Evolutionary conservation across 1,140 invertebrate genomes (phyloP).

Genomic region (Parapsyche elsis): DNA sequence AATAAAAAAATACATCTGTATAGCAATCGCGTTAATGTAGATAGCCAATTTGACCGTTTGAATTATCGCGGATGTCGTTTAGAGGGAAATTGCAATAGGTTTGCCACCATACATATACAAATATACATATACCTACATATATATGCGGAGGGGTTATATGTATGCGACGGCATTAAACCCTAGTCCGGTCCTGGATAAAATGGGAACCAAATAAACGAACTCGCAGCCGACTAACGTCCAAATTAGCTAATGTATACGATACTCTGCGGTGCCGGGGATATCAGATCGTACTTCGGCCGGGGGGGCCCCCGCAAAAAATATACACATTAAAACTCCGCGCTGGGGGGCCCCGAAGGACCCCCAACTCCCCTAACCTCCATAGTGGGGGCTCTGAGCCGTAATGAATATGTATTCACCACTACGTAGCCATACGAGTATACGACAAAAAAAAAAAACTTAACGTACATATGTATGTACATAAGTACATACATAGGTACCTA

Average conservation of each 20-base stretch:
- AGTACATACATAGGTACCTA: too few species aligned
- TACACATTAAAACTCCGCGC: slow-evolving; percentile 3
- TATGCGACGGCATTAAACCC: neutral
- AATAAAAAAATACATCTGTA: too few species aligned
- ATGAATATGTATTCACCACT: neutral
- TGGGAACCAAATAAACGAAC: slow-evolving; percentile 53
- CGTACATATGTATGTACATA: neutral
- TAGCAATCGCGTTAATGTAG: neutral
- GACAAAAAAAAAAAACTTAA: neutral
- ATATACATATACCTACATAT: neutral
- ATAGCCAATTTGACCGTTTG: slow-evolving; percentile 2
- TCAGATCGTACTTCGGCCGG: slow-evolving; percentile 46
- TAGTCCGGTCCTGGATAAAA: slow-evolving; percentile 17
- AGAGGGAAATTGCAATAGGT: slow-evolving; percentile 23
- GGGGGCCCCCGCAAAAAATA: slow-evolving; percentile 36
- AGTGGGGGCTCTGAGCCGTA: neutral
- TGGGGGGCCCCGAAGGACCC: slow-evolving; percentile 36
- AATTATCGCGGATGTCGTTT: slow-evolving; percentile 21
- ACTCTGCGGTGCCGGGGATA: slow-evolving; percentile 45
- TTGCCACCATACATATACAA: neutral
- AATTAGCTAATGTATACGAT: slow-evolving; percentile 57
- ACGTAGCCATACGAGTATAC: neutral
- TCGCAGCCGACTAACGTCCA: slow-evolving; percentile 50
- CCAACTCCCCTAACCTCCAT: neutral
- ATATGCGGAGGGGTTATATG: neutral